phyloP scores from a whole-genome alignment of 2,113 vertebrate genomes.

The Mustelus asterias region DNA sequence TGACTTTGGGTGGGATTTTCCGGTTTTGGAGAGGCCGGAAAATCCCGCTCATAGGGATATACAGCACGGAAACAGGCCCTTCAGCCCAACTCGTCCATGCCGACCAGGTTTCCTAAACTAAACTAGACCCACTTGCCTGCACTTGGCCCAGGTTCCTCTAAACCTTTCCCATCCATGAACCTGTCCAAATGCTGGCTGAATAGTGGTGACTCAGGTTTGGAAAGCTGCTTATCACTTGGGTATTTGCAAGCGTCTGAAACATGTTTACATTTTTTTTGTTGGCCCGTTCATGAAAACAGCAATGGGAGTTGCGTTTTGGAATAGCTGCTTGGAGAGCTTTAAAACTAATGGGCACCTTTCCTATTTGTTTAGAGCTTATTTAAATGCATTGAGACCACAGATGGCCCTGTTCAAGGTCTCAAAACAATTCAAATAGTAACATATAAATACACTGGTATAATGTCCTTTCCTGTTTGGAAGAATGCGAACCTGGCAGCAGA shows the following conservation, averaged over 20 bases:
- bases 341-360: neutral
- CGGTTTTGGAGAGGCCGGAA: too few relatives aligned
- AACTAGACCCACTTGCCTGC: too few relatives aligned
- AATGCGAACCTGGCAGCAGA: neutral
- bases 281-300: neutral
- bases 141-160: too few relatives aligned
- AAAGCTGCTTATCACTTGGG: neutral
- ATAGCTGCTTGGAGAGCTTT: neutral
- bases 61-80: too few relatives aligned
- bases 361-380: neutral
- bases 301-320: neutral
- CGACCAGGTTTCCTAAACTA: too few relatives aligned
- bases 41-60: too few relatives aligned
- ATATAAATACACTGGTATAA: neutral
- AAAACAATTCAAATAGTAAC: neutral
- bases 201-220: neutral
- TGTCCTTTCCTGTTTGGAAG: neutral
- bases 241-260: neutral
- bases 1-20: too few relatives aligned
- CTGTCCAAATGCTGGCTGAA: neutral
- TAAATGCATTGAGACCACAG: neutral
- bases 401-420: neutral
- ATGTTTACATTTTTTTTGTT: neutral
- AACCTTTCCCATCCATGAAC: too few relatives aligned
- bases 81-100: too few relatives aligned